These are phyloP conservation scores for Grapholita molesta DNA, from an alignment of 1,140 invertebrate genomes.

Conservation along the genomic window DNA sequence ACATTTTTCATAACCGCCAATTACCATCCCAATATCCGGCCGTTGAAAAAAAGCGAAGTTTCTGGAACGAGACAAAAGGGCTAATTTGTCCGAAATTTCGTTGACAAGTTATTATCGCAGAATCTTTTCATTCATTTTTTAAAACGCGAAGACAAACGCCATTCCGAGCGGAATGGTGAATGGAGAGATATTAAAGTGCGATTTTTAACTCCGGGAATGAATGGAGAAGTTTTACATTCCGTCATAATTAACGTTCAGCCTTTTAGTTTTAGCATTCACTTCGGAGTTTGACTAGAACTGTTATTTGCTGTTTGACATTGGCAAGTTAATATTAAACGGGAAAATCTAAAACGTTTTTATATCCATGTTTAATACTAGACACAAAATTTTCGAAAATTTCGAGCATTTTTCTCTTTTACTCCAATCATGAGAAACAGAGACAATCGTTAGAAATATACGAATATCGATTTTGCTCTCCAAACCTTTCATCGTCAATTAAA, in stretches of 20 bases:
- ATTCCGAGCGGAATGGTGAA: neutral
- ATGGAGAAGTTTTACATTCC: neutral
- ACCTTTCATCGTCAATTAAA: too few relatives aligned
- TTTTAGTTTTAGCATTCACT: neutral
- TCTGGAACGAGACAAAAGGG: neutral
- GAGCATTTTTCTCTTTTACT: too few relatives aligned
- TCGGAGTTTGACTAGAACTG: neutral
- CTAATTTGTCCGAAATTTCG: conserved; percentile 4
- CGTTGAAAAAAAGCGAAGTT: neutral
- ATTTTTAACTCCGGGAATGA: conserved; percentile 1
- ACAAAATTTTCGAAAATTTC: too few relatives aligned
- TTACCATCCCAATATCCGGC: neutral
- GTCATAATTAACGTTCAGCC: neutral
- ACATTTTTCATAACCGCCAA: neutral
- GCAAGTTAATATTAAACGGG: neutral
- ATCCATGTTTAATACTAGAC: too few relatives aligned
- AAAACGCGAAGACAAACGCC: neutral
- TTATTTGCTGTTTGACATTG: neutral
- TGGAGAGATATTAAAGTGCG: neutral
- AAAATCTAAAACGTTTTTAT: too few relatives aligned
- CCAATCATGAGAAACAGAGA: too few relatives aligned
- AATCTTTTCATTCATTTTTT: conserved; percentile 3
- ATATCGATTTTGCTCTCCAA: too few relatives aligned
- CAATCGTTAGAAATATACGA: too few relatives aligned
- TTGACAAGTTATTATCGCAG: neutral